phyloP scores from a whole-genome alignment of 2,888 invertebrate genomes.

The Lepetodrilus schrolli region DNA sequence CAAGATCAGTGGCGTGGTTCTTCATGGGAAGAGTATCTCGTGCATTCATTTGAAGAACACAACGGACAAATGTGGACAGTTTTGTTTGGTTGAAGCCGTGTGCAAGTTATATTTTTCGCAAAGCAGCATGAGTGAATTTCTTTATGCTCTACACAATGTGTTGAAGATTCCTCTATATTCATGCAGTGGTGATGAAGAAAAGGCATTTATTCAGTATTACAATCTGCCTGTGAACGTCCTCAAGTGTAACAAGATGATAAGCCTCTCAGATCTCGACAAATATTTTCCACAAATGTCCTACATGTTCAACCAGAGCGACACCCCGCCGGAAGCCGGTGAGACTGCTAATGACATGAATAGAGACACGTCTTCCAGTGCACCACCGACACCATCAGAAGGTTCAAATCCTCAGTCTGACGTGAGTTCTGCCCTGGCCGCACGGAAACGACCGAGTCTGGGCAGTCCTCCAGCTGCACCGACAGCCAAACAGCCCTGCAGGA shows the following conservation, averaged over 20 bases:
- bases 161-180: slow-evolving; percentile 61
- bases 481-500: slow-evolving; percentile 32
- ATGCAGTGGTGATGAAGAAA: slow-evolving; percentile 68
- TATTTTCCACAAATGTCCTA: slow-evolving; percentile 69
- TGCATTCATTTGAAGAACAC: slow-evolving; percentile 59
- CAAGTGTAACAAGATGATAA: slow-evolving; percentile 71
- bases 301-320: slow-evolving; percentile 50
- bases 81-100: slow-evolving; percentile 71
- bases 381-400: not conserved
- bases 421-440: not conserved
- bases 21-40: slow-evolving; percentile 70
- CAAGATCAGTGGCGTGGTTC: slow-evolving; percentile 60
- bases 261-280: slow-evolving; percentile 63
- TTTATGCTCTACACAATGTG: slow-evolving; percentile 66
- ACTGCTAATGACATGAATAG: not conserved
- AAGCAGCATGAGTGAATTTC: slow-evolving; percentile 67
- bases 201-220: slow-evolving; percentile 71
- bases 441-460: slow-evolving; percentile 17
- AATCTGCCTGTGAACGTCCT: slow-evolving; percentile 68
- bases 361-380: not conserved
- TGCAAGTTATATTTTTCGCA: slow-evolving; percentile 70
- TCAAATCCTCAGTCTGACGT: not conserved
- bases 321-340: not conserved
- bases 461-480: not conserved
- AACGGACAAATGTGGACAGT: slow-evolving; percentile 54